phyloP scores from a whole-genome alignment of 2,113 vertebrate species.

The Stigmatopora nigra region DNA sequence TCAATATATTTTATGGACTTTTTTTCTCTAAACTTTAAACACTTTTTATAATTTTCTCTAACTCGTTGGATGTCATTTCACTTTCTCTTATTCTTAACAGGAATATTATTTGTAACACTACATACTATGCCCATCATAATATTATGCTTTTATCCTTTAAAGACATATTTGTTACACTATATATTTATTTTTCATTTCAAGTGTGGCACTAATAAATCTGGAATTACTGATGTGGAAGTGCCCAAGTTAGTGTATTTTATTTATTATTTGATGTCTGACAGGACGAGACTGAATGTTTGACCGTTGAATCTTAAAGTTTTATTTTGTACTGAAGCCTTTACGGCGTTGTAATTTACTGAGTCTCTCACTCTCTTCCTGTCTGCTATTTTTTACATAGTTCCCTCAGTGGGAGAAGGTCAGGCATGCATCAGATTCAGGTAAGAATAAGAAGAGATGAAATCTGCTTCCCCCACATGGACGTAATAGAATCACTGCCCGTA shows the following conservation, averaged over 20 bases:
- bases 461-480: slow-evolving; percentile 45
- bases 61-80: too few species aligned
- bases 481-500: slow-evolving; percentile 36
- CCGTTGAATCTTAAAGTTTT: slow-evolving; percentile 29
- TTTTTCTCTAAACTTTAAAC: background rate
- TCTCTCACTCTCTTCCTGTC: slow-evolving; percentile 15
- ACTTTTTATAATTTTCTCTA: background rate
- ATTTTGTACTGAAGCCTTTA: slow-evolving; percentile 33
- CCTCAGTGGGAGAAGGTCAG: slow-evolving; percentile 50
- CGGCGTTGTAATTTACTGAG: slow-evolving; percentile 41
- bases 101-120: background rate
- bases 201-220: background rate
- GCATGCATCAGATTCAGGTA: slow-evolving; percentile 62
- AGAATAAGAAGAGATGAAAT: slow-evolving; percentile 37
- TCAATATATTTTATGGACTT: background rate
- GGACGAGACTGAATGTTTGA: slow-evolving; percentile 1
- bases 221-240: background rate
- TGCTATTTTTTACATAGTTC: slow-evolving; percentile 37
- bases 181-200: background rate
- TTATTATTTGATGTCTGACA: background rate
- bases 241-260: background rate
- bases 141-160: background rate
- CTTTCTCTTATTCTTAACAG: background rate
- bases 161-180: background rate
- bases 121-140: background rate